phyloP scores from a whole-genome alignment of 2,888 invertebrate genomes.

The Cordilura impudica region DNA sequence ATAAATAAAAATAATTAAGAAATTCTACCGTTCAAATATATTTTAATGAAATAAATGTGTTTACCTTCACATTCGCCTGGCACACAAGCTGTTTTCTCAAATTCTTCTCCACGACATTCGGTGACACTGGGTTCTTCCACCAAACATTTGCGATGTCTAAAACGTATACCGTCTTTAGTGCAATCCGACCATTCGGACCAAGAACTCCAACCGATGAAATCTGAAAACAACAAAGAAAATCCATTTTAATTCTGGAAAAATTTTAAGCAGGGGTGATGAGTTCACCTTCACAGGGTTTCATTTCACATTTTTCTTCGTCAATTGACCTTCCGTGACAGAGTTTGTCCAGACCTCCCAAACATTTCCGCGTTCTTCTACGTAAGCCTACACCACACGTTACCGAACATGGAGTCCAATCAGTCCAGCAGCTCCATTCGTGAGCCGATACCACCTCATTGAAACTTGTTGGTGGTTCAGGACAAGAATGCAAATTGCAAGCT shows the following conservation, averaged over 20 bases:
- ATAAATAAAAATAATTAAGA: not conserved
- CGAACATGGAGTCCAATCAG: conserved; percentile 89
- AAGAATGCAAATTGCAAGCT: conserved; percentile 86
- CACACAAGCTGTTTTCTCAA: conserved; percentile 84
- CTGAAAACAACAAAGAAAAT: conserved; percentile 74
- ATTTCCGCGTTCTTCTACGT: conserved; percentile 83
- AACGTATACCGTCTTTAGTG: conserved; percentile 83
- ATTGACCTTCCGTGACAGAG: conserved; percentile 82
- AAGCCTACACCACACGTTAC: conserved; percentile 86
- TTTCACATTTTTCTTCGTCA: conserved; percentile 85
- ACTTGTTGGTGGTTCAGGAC: conserved; percentile 78
- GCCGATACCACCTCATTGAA: conserved; percentile 68
- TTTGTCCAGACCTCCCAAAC: conserved; percentile 80
- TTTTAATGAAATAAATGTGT: not conserved
- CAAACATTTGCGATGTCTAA: conserved; percentile 84
- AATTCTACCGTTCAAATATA: not conserved
- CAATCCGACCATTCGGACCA: conserved; percentile 87
- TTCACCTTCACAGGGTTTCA: conserved; percentile 83
- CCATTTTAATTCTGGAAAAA: not conserved
- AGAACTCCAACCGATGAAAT: conserved; percentile 85
- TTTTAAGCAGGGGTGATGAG: not conserved
- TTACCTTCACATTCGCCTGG: conserved; percentile 73
- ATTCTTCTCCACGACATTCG: conserved; percentile 84
- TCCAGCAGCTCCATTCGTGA: conserved; percentile 90
- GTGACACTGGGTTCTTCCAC: conserved; percentile 79